phyloP scores from a whole-genome alignment of 2,797 vertebrate genomes.

The Borostomias antarcticus region DNA sequence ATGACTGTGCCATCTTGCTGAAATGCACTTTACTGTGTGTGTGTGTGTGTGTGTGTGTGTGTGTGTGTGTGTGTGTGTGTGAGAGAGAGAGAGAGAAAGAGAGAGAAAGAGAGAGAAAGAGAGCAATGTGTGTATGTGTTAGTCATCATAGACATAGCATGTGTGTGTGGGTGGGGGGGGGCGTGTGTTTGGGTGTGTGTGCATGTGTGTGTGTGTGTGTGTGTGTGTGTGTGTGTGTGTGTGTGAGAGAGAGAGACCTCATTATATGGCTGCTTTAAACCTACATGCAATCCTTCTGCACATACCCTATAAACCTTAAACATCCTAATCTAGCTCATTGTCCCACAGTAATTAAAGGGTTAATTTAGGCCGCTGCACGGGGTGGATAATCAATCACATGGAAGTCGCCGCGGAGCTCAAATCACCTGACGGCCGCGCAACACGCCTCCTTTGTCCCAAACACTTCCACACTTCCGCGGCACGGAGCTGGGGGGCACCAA shows the following conservation, averaged over 20 bases:
- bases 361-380: too few species aligned
- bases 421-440: conserved; percentile 32
- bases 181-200: conserved; percentile 23
- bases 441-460: conserved; percentile 69
- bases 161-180: conserved; percentile 7
- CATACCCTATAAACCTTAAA: not conserved
- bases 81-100: not conserved
- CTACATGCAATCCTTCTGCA: not conserved
- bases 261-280: not conserved
- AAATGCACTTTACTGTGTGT: conserved; percentile 37
- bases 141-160: too few species aligned
- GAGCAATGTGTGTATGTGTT: not conserved
- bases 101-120: too few species aligned
- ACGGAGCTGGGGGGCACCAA: conserved; percentile 81
- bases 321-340: too few species aligned
- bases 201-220: not conserved
- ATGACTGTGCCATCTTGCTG: conserved; percentile 65
- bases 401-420: conserved; percentile 2
- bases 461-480: conserved; percentile 72
- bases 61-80: not conserved
- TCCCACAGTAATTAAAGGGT: too few species aligned
- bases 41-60: not conserved
- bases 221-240: conserved; percentile 6
- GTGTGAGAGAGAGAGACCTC: not conserved
- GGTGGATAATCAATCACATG: not conserved